Base-by-base conservation (phyloP, 1,140 invertebrate species). In the Drosophila tropicalis region DNA sequence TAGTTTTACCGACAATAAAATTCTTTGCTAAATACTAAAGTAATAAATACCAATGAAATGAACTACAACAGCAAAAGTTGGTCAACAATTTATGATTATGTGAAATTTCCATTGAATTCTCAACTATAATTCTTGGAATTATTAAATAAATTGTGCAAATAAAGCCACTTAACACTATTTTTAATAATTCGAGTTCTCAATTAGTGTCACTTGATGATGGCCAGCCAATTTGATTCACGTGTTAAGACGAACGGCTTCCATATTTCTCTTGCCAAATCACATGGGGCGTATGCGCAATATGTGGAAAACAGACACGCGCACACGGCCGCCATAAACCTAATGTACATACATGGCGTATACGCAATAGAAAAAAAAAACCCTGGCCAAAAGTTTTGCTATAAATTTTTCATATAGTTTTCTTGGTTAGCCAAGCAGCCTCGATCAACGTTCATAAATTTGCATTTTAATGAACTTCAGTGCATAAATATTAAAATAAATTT, bases 401-500 rank as follows among this genome's bases (percentile, higher is more conserved):
- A 79, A 87, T 87, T 89, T 80, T 40, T 71, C 76, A 70, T 83
- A 57, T 73, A 51, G 44, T 51, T 51, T 51, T 51, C 17, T 72
- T 70, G 62, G 74, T 74, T 74, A 58, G 56, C 44, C 62, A 60
- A 76, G 54, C 69, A 56, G 51, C 82, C 82, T 76, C 75, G 66
- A 82, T 51, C 44, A 51, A 54, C 41, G 55, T 25, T 65, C 74
- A 75, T 87, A 87, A 87, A 87, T 87, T 87, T 76, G 64, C 61
- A 47, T 67, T 89, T 87, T 87, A 87, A 87, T 87, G 83, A 89
- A 89, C 84, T 87, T 77, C 80, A 60, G 56, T 77, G 79, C 83
- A 87, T 87, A 87, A 87, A 89, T 87, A 87, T 80, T 87, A 83
- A 87, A 89, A 87, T 89, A 89, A 87, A 87, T 87, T 87, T 81